Evolutionary conservation across 2,113 vertebrate genomes (phyloP).

Genomic region (Motacilla alba): DNA sequence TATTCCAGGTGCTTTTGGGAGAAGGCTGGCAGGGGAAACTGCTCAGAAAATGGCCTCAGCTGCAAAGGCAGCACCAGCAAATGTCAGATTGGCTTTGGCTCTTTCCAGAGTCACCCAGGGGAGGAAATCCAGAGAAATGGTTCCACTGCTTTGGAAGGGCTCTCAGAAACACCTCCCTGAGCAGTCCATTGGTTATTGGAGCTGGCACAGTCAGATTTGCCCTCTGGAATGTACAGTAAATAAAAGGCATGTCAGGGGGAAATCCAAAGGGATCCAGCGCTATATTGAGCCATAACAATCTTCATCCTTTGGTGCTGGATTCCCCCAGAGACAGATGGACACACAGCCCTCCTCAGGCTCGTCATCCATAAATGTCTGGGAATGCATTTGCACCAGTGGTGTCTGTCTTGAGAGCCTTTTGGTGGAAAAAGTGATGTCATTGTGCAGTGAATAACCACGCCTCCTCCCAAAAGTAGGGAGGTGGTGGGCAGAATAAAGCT

Average conservation of each 20-base stretch:
- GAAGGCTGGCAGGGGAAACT: not conserved
- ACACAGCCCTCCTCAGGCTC: not conserved
- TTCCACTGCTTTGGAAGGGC: not conserved
- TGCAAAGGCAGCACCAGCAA: not conserved
- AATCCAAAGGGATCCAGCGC: not conserved
- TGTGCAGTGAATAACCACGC: not conserved
- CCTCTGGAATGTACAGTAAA: not conserved
- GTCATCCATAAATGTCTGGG: not conserved
- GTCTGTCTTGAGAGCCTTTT: not conserved
- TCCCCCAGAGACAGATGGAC: rapidly evolving
- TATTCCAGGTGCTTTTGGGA: not conserved
- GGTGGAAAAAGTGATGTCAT: rapidly evolving
- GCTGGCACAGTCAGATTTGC: not conserved
- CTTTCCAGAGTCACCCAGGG: not conserved
- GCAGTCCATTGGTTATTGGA: not conserved
- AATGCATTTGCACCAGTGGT: not conserved
- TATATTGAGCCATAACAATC: not conserved
- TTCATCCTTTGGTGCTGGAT: rapidly evolving
- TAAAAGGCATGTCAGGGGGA: not conserved
- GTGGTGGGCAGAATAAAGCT: not conserved
- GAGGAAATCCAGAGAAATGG: not conserved
- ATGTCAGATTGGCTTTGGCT: not conserved
- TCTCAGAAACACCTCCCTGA: not conserved
- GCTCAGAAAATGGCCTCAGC: not conserved
- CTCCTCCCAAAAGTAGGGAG: not conserved